Base-by-base conservation (phyloP, 2,888 invertebrate species). In the Cenopis cana region DNA sequence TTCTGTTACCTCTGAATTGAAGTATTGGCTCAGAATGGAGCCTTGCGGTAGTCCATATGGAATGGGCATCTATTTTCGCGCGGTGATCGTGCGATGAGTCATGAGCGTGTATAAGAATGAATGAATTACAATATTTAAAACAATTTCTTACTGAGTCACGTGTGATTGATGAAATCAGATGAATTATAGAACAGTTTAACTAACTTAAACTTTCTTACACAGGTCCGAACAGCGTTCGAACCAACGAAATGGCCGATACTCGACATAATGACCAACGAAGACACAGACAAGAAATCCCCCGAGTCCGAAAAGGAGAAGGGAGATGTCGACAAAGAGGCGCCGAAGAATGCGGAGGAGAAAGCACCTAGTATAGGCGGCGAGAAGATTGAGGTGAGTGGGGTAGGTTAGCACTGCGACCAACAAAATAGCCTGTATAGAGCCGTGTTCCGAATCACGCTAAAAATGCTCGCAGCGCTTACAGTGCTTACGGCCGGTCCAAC, bases 211-310 rank as follows among this genome's bases (percentile, higher is more conserved):
- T 14, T 41, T 50, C 49, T 46, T 52, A 41, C 41, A 41, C 86
- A 97, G 96, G 97, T 98, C 64, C 95, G 99, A 81, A 97, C 98
- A 65, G 96, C 95, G 76, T 94, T 95, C 76, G 96, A 98, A 81
- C 98, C 99, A 1, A 94, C 94, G 12, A 96, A 95, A 85, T 99
- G 99, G 99, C 99, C 99, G 36, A 96, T 98, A 55, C 91, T 95
- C 14, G 96, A 97, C 84, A 91, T 94, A 64, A 80, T 81, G 36
- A 76, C 77, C 24, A 83, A 85, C 54, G 78, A 76, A 11, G 75
- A 78, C 1, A 74, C 74, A 9, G 73, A 73, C 41, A 74, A 74
- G 4, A 82, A 78, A 59, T 20, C 60, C 56, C 77, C 78, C 11
- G 82, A 80, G 41, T 67, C 52, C 54, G 76, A 38, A 11, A 75